Base-by-base conservation (phyloP, 2,113 vertebrate genomes). In the Cochlearius cochlearius region DNA sequence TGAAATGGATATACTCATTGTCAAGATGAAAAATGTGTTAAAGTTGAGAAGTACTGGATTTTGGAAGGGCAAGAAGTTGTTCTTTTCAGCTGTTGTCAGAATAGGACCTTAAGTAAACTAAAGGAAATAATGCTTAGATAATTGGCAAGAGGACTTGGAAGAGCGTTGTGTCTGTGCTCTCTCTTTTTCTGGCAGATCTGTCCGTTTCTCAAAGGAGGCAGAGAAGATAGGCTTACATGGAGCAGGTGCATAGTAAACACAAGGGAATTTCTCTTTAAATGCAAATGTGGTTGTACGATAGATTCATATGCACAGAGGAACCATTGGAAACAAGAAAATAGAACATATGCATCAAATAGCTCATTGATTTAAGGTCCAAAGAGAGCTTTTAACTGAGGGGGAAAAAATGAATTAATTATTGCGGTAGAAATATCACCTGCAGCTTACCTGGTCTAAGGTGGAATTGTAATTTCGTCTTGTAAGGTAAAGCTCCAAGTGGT, bases 221-320 rank as follows among this genome's bases (percentile, higher is more conserved):
- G 58, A 63, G 75, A 64, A 84, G 77, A 75, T 26, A 87, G 52
- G 34, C 90, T 97, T 95, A 72, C 60, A 59, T 95, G 93, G 49
- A 97, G 69, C 96, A 98, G 96, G 97, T 98, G 95, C 91, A 72
- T 79, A 83, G 83, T 94, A 89, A 97, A 90, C 96, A 94, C 91
- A 83, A 90, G 95, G 82, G 96, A 88, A 55, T 97, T 92, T 74
- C 20, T 85, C 69, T 91, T 92, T 91, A 87, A 91, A 95, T 98
- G 94, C 89, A 97, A 94, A 94, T 96, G 26, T 89, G 90, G 68
- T 90, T 95, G 73, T 97, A 36, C 1, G 4, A 1, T 82, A n/a
- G 68, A 76, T 84, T 94, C 81, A 73, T 66, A 79, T 95, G 66
- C 78, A 66, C 83, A 49, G 23, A 90, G 94, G 74, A 95, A 67